Conservation (phyloP, 92 coral and sea anemone genomes). For the Meandrina meandrites region DNA sequence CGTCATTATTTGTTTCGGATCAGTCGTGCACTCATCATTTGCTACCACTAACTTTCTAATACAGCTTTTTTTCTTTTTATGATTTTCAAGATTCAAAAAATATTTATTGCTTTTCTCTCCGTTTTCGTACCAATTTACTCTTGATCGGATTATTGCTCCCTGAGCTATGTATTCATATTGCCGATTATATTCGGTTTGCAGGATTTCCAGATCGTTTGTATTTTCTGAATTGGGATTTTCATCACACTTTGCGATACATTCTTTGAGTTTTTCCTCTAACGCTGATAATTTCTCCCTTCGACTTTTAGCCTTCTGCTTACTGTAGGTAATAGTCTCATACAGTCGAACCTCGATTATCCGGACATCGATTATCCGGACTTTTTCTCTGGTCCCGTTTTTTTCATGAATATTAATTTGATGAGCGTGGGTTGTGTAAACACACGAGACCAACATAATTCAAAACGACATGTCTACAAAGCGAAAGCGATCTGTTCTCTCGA, state of each 20-base stretch:
- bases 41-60: slow-evolving; percentile 12
- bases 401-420: too few relatives aligned
- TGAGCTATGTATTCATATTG: slow-evolving; percentile 51
- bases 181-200: slow-evolving; percentile 36
- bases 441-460: too few relatives aligned
- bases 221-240: slow-evolving; percentile 31
- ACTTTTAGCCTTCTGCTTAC: slow-evolving; percentile 49
- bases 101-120: slow-evolving; percentile 60
- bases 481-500: too few relatives aligned
- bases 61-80: slow-evolving; percentile 21
- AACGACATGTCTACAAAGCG: too few relatives aligned
- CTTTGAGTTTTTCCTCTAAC: slow-evolving; percentile 41
- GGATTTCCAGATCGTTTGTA: slow-evolving; percentile 27
- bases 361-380: too few relatives aligned
- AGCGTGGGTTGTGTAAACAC: too few relatives aligned
- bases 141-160: slow-evolving; percentile 57
- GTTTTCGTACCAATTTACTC: slow-evolving; percentile 57
- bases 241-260: slow-evolving; percentile 23
- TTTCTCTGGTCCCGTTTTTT: too few relatives aligned
- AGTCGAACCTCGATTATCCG: too few relatives aligned
- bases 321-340: background rate
- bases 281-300: slow-evolving; percentile 34
- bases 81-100: slow-evolving; percentile 52
- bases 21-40: slow-evolving; percentile 19
- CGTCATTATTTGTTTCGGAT: slow-evolving; percentile 39